These are phyloP conservation scores for Eupithecia exiguata DNA, from an alignment of 2,888 invertebrate genomes.

Conservation along the genomic window DNA sequence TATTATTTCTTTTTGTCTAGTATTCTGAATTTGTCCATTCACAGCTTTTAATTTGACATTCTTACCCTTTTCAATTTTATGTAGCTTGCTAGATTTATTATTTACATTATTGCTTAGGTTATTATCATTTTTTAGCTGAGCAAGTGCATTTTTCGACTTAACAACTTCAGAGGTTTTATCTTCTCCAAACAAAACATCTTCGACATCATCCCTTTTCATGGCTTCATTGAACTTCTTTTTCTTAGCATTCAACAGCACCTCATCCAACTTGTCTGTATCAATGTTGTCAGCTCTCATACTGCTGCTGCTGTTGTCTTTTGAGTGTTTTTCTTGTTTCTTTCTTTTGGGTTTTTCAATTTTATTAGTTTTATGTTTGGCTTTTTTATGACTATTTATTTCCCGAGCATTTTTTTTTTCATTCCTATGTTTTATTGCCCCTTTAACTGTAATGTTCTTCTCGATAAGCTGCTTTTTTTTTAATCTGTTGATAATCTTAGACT, in stretches of 20 bases:
- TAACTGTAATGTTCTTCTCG: neutral
- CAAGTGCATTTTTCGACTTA: conserved; percentile 21
- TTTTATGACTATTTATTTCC: conserved; percentile 6
- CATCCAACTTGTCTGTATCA: conserved; percentile 61
- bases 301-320: conserved; percentile 33
- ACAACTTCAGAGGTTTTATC: conserved; percentile 38
- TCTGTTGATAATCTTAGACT: conserved; percentile 25
- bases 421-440: neutral
- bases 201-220: conserved; percentile 55
- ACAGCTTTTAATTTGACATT: conserved; percentile 3
- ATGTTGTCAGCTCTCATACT: conserved; percentile 46
- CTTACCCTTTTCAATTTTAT: neutral
- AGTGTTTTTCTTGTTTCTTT: conserved; percentile 25
- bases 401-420: conserved; percentile 17
- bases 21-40: neutral
- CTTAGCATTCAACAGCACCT: conserved; percentile 60
- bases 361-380: conserved; percentile 16
- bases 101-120: neutral
- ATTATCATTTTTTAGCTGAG: conserved; percentile 14
- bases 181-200: conserved; percentile 53
- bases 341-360: conserved; percentile 19
- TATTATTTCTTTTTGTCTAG: neutral
- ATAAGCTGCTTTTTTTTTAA: conserved; percentile 16
- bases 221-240: conserved; percentile 64
- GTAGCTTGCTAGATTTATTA: neutral